phyloP scores from a whole-genome alignment of 2,888 invertebrate genomes.

The Melikaiella ostensackeni region DNA sequence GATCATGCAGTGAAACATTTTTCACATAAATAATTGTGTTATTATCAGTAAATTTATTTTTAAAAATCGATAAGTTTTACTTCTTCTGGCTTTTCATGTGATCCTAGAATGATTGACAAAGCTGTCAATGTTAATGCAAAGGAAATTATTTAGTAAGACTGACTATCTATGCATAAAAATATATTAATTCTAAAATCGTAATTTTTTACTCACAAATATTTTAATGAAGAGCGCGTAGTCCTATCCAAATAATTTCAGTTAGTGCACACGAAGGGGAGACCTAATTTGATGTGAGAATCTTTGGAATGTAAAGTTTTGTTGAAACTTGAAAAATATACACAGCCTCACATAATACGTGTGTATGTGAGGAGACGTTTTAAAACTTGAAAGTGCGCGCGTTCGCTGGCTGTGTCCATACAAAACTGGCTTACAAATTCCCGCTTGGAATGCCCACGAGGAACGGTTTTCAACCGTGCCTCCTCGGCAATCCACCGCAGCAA shows the following conservation, averaged over 20 bases:
- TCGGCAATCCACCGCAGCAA: constrained; percentile 56
- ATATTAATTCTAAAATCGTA: neutral
- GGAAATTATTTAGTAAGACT: neutral
- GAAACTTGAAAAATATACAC: constrained; percentile 3
- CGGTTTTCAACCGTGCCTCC: constrained; percentile 62
- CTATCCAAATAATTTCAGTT: neutral
- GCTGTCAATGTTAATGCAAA: no score
- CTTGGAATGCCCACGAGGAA: constrained; percentile 71
- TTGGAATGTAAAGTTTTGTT: neutral
- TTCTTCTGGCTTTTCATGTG: no score
- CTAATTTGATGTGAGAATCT: neutral
- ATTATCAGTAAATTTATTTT: no score
- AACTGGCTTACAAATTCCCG: constrained; percentile 71
- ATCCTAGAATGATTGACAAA: no score
- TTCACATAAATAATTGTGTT: no score
- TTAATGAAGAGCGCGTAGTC: neutral
- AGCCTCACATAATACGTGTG: constrained; percentile 19
- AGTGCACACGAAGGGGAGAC: neutral
- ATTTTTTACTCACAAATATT: constrained; percentile 2
- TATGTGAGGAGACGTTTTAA: constrained; percentile 52
- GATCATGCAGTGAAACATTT: no score
- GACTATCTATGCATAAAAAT: neutral
- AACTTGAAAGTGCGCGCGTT: constrained; percentile 61
- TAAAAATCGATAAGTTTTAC: no score
- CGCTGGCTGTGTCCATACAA: constrained; percentile 65